Conservation (phyloP, 2,888 invertebrate species). For the Geophilus truncorum region DNA sequence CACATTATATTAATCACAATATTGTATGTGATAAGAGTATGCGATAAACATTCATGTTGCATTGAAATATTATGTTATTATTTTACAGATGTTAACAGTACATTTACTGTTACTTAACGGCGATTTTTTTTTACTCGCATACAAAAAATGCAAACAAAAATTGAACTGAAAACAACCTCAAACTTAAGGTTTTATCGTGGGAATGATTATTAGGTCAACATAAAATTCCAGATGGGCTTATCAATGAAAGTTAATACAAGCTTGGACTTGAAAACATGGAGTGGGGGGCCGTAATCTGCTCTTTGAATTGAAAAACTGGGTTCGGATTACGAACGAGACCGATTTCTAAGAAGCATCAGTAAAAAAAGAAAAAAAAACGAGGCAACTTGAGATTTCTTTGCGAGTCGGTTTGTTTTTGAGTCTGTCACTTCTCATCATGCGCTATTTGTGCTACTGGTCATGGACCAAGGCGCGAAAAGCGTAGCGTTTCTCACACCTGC, state of each 20-base stretch:
- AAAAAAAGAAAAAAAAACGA: background rate
- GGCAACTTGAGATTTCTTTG: background rate
- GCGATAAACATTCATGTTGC: too few relatives aligned
- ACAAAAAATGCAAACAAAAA: too few relatives aligned
- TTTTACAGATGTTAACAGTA: too few relatives aligned
- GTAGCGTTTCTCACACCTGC: background rate
- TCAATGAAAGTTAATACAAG: background rate
- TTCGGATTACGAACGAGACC: background rate
- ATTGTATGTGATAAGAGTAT: too few relatives aligned
- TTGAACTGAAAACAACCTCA: too few relatives aligned
- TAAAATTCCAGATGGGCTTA: background rate
- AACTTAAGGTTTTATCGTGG: background rate
- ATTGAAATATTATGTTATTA: too few relatives aligned
- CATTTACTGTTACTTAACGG: too few relatives aligned
- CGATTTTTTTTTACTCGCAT: too few relatives aligned
- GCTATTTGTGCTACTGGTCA: conserved; percentile 4
- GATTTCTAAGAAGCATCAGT: too few relatives aligned
- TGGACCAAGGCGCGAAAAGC: background rate
- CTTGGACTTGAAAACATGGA: background rate
- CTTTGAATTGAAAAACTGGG: background rate
- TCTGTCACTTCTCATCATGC: background rate
- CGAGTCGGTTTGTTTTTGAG: background rate
- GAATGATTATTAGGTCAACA: background rate
- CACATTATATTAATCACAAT: too few relatives aligned
- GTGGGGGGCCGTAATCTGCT: background rate